Evolutionary conservation across 2,888 invertebrate species (phyloP), one percentile per base, ranked within the genome.

Genomic region (Polyploca ridens): DNA sequence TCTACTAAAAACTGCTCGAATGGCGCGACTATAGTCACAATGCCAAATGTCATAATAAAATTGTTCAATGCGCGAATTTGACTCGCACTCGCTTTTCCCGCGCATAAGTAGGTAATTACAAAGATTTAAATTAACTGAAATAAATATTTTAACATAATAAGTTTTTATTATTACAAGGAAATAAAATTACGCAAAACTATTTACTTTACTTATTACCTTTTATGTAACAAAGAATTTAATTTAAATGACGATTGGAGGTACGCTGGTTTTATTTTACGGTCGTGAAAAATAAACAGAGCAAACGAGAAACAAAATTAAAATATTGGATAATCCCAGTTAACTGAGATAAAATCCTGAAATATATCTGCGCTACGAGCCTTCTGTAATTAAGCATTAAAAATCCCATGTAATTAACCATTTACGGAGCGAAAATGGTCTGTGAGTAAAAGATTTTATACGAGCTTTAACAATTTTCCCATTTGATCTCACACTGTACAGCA

Each of bases 371-470:
- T 70, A 65, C 67, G 62, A 65, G 69, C 70, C 72, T 70, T 64
- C 33, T 66, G 78, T 78, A 81, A 82, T 79, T 79, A 79, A 76
- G 72, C 77, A 76, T 75, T 77, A 71, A 70, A 38, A 71, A 73
- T 76, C 73, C 73, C 66, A 63, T 68, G 71, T 76, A 78, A 76
- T 81, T 77, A 75, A 74, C 65, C 74, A 66, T 58, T 66, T 77
- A 72, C 66, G 72, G 66, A 72, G 71, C 71, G 70, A 72, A 81
- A 84, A 81, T 78, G 74, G 76, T 82, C 78, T 72, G 70, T 72
- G 73, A 79, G 82, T 74, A 81, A 75, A 76, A 77, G 73, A 69
- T 79, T 73, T 74, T 74, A 71, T 71, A 58, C 64, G 66, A 68
- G 69, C 58, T 70, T 70, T 73, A 69, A 74, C 73, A 69, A 76